Percentiles rank a stretch among this genome's conserved stretches.
These are phyloP conservation scores for Noctua janthe DNA, from an alignment of 2,888 invertebrate species.

Conservation along the genomic window DNA sequence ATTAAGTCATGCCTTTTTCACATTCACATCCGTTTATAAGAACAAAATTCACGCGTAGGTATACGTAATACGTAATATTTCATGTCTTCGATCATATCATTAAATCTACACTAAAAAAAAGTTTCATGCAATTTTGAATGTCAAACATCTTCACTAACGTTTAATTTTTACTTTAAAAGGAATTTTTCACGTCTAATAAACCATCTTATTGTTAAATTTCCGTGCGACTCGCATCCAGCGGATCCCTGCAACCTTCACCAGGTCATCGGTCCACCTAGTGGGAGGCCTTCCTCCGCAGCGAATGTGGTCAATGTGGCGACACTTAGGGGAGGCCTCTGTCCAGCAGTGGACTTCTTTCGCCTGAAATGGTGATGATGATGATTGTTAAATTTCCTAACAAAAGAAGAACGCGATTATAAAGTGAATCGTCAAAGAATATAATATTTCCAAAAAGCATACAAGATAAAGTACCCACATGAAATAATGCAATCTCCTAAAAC, in stretches of 20 bases:
- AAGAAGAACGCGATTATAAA: background rate
- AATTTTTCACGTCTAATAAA: background rate
- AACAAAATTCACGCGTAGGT: background rate
- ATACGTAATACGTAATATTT: background rate
- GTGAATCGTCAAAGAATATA: constrained; percentile 3
- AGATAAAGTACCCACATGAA: constrained; percentile 34
- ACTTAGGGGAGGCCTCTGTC: no score
- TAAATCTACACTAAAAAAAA: background rate
- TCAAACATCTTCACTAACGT: background rate
- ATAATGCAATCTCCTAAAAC: constrained; percentile 48
- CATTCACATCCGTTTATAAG: background rate
- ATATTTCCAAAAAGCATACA: constrained; percentile 23
- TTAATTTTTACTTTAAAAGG: background rate
- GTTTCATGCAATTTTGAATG: background rate
- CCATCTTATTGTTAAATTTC: background rate
- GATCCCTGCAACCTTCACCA: no score
- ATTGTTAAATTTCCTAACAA: background rate
- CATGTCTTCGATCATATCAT: background rate
- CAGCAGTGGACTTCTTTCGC: no score
- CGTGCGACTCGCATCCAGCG: no score
- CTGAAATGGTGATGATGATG: no score
- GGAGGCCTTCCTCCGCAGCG: no score
- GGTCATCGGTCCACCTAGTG: no score
- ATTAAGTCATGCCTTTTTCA: background rate
- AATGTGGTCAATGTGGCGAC: no score